These are phyloP conservation scores for Chaetodon trifascialis DNA, from an alignment of 2,113 vertebrate genomes.

Conservation along the genomic window DNA sequence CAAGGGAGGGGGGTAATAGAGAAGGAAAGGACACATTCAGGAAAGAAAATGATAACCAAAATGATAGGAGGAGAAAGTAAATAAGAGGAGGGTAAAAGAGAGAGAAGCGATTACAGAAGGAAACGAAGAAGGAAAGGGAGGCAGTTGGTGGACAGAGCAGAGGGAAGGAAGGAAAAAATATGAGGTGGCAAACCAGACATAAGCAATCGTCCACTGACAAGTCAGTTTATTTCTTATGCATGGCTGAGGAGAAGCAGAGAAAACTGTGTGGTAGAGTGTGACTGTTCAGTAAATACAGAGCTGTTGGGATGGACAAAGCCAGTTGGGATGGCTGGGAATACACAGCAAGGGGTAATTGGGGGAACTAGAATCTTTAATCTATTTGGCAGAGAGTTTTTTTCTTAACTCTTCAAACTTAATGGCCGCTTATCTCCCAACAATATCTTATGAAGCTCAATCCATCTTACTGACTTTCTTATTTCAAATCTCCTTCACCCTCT, in stretches of 20 bases:
- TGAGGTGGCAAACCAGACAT: conserved; percentile 55
- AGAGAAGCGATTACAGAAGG: conserved; percentile 32
- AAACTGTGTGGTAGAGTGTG: conserved; percentile 37
- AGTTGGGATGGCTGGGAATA: conserved; percentile 14
- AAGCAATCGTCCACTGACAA: conserved; percentile 63
- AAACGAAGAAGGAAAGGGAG: conserved; percentile 11
- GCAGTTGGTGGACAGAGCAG: conserved; percentile 12
- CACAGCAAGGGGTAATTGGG: conserved; percentile 2
- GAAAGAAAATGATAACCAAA: conserved; percentile 72
- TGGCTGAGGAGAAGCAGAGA: conserved; percentile 24
- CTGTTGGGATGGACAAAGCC: conserved; percentile 22
- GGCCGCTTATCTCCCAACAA: conserved; percentile 3
- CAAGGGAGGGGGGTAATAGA: conserved; percentile 55
- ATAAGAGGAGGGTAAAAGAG: conserved; percentile 42
- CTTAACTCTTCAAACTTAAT: conserved; percentile 23
- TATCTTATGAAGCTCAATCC: conserved; percentile 19
- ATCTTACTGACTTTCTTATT: conserved; percentile 27
- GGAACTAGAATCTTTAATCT: conserved; percentile 6
- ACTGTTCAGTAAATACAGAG: conserved; percentile 22
- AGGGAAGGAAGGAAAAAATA: conserved; percentile 11
- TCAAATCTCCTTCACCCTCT: conserved; percentile 29
- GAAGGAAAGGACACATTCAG: conserved; percentile 60
- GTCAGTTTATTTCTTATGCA: conserved; percentile 65
- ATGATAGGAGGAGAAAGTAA: conserved; percentile 66
- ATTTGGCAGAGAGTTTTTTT: conserved; percentile 4